Percentiles rank a stretch among this genome's conserved stretches.
phyloP scores from a whole-genome alignment of 2,888 invertebrate species.

The Arge pagana region DNA sequence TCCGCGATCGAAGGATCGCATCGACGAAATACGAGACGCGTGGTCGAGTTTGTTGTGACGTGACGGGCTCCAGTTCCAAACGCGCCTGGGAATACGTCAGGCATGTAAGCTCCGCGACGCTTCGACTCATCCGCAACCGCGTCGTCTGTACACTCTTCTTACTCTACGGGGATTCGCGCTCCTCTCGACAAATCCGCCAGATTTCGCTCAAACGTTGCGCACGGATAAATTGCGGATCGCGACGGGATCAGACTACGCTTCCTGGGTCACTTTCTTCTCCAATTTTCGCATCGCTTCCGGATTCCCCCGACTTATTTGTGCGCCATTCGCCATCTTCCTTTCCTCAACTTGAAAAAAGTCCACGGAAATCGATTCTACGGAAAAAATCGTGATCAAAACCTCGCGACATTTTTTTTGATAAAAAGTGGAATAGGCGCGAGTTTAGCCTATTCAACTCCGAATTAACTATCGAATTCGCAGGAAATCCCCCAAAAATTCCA shows the following conservation, averaged over 20 bases:
- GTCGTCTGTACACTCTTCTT: neutral
- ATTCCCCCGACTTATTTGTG: neutral
- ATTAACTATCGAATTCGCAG: too few species aligned
- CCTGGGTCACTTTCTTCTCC: too few species aligned
- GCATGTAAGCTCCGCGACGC: neutral
- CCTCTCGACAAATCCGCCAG: neutral
- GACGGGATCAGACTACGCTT: too few species aligned
- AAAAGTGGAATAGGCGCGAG: too few species aligned
- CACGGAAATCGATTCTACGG: too few species aligned
- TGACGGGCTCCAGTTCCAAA: conserved; percentile 7
- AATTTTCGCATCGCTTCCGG: neutral
- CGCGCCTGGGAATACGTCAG: neutral
- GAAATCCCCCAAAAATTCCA: too few species aligned
- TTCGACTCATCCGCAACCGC: neutral
- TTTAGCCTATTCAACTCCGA: too few species aligned
- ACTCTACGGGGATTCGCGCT: conserved; percentile 1
- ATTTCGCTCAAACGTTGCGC: too few species aligned
- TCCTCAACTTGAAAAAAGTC: conserved; percentile 8
- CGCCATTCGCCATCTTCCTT: neutral
- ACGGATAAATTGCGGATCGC: too few species aligned
- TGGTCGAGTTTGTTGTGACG: conserved; percentile 11
- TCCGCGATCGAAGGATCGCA: neutral
- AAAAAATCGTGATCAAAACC: too few species aligned
- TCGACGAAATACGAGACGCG: too few species aligned
- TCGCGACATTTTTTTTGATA: too few species aligned